phyloP scores from a whole-genome alignment of 2,113 vertebrate genomes.

The Zeus faber region DNA sequence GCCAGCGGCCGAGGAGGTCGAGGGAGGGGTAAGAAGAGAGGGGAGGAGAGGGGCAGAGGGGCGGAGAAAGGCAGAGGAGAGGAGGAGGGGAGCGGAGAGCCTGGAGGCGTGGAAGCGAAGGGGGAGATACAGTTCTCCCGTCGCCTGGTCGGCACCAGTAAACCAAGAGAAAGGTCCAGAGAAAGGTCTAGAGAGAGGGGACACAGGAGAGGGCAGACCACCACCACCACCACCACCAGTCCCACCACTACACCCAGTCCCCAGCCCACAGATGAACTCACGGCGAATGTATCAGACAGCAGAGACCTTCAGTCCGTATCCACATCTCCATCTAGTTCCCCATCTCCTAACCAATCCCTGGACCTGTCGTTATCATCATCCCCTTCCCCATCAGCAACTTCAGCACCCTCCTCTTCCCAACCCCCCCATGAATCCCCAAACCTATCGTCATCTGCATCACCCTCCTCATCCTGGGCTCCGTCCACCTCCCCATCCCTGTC shows the following conservation, averaged over 20 bases:
- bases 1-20: slow-evolving; percentile 51
- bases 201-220: slow-evolving; percentile 61
- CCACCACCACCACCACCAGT: slow-evolving; percentile 32
- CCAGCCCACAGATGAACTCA: slow-evolving; percentile 15
- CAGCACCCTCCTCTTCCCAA: not conserved
- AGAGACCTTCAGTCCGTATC: slow-evolving; percentile 8
- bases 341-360: too few relatives aligned
- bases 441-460: not conserved
- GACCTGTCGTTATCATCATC: too few relatives aligned
- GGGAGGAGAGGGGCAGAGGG: slow-evolving; percentile 46
- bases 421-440: slow-evolving; percentile 7
- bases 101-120: slow-evolving; percentile 55
- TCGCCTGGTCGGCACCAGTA: slow-evolving; percentile 49
- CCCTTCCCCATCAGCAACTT: slow-evolving; percentile 21
- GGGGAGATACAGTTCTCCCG: slow-evolving; percentile 71
- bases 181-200: slow-evolving; percentile 62
- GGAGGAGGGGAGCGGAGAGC: slow-evolving; percentile 66
- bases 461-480: not conserved
- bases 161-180: slow-evolving; percentile 59
- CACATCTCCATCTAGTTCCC: not conserved
- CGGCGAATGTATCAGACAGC: slow-evolving; percentile 5
- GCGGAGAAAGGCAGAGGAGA: slow-evolving; percentile 8
- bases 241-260: not conserved
- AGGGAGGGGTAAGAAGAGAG: slow-evolving; percentile 62
- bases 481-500: not conserved